Conservation (phyloP, 2,113 vertebrate species). For the Rattus norvegicus region GRCr8 NC_086021.1:75583501-75584000, state of each 20-base stretch:
- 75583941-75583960: not conserved
- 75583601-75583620: not conserved
- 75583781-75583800: not conserved
- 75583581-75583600: not conserved
- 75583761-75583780: not conserved
- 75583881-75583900: not conserved
- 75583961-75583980: not conserved
- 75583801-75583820: not conserved
- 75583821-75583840: not conserved
- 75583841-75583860: not conserved
- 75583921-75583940: not conserved
- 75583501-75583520: not conserved
- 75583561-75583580: not conserved
- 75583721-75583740: not conserved
- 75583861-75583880: not conserved
- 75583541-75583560: not conserved
- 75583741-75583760: not conserved
- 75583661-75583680: not conserved
- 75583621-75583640: not conserved
- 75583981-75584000: not conserved
- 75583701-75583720: not conserved
- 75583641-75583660: not conserved
- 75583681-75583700: no score
- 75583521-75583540: not conserved
- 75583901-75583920: not conserved